A percentile compares a stretch with the other conserved stretches of the same genome.
These are phyloP conservation scores for Buphagus erythrorhynchus DNA, from an alignment of 2,797 vertebrate species.

Conservation along the genomic window DNA sequence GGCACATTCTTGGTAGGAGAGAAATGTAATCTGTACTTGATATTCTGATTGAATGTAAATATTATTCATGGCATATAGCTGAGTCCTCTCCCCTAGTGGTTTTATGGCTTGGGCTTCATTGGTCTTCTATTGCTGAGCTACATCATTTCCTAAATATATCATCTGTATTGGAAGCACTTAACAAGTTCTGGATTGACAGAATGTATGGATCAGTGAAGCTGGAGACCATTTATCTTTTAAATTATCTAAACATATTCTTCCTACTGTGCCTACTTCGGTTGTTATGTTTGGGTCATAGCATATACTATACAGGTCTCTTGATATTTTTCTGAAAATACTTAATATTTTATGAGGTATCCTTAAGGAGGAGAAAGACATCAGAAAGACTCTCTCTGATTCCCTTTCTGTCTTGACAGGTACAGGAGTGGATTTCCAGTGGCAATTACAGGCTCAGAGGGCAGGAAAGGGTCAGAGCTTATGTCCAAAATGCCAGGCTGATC, in stretches of 20 bases:
- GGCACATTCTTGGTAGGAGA: constrained; percentile 32
- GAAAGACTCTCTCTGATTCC: background rate
- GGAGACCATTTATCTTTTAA: constrained; percentile 83
- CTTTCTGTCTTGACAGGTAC: background rate
- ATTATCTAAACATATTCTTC: constrained; percentile 90
- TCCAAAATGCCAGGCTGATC: background rate
- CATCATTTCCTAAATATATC: constrained; percentile 62
- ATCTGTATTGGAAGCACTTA: constrained; percentile 62
- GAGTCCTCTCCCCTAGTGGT: constrained; percentile 38
- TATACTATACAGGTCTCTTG: constrained; percentile 58
- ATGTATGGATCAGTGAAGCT: constrained; percentile 40
- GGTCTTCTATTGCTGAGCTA: constrained; percentile 58
- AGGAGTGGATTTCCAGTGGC: background rate
- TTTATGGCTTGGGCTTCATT: constrained; percentile 67
- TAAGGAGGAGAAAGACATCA: background rate
- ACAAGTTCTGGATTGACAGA: constrained; percentile 51
- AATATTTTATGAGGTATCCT: constrained; percentile 21
- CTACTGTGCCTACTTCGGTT: constrained; percentile 84
- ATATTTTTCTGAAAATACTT: constrained; percentile 18
- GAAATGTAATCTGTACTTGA: constrained; percentile 44
- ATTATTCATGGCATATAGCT: constrained; percentile 64
- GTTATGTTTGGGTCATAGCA: constrained; percentile 87
- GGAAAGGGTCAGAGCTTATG: background rate
- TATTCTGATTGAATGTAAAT: constrained; percentile 71
- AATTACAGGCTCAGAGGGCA: background rate